These are phyloP conservation scores for Pelosia muscerda DNA, from an alignment of 2,888 invertebrate species.

Conservation along the genomic window DNA sequence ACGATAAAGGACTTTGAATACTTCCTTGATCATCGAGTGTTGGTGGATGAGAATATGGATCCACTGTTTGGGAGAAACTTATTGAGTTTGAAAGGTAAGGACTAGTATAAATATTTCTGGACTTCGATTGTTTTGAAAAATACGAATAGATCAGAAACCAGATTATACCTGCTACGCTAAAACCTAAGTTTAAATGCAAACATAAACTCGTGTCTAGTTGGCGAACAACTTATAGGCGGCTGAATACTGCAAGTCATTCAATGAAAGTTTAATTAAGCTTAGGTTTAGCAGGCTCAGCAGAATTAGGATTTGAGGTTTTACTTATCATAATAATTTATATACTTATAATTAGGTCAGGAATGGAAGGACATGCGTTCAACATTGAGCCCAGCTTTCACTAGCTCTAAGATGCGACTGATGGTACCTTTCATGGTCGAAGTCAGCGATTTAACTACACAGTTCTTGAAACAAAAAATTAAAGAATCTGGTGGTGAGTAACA, in stretches of 20 bases:
- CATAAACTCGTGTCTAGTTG: not conserved
- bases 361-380: slow-evolving; percentile 72
- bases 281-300: too few species aligned
- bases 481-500: slow-evolving; percentile 27
- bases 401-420: slow-evolving; percentile 79
- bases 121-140: too few species aligned
- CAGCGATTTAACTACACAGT: slow-evolving; percentile 61
- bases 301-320: too few species aligned
- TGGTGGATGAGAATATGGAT: slow-evolving; percentile 69
- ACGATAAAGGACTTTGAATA: slow-evolving; percentile 85
- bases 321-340: not conserved
- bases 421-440: slow-evolving; percentile 71
- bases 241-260: too few species aligned
- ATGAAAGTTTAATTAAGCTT: too few species aligned
- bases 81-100: slow-evolving; percentile 77
- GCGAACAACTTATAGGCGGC: too few species aligned
- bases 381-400: slow-evolving; percentile 81
- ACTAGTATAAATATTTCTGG: too few species aligned
- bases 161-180: too few species aligned
- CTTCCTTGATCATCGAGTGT: slow-evolving; percentile 78
- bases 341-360: slow-evolving; percentile 48
- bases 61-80: slow-evolving; percentile 82
- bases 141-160: too few species aligned
- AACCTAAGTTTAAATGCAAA: not conserved
- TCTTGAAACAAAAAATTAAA: slow-evolving; percentile 55